Conservation (phyloP, 2,797 vertebrate species). For the Lepilemur septentrionalis region DNA sequence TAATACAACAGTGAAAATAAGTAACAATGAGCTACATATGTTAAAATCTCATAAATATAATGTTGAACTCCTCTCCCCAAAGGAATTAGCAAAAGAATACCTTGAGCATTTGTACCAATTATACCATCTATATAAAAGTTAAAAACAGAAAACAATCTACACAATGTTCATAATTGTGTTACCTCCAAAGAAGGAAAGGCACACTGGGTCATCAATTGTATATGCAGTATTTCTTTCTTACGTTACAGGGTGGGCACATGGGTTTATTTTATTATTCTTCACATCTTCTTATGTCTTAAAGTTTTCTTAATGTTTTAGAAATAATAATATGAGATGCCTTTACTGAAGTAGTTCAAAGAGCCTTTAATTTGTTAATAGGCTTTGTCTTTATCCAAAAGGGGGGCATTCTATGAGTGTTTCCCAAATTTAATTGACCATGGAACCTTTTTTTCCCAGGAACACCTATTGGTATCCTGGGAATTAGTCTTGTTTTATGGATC, state of each 20-base stretch:
- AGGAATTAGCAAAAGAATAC: neutral
- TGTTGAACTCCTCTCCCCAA: neutral
- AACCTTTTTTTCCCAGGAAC: conserved; percentile 13
- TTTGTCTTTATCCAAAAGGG: conserved; percentile 6
- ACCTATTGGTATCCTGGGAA: conserved; percentile 46
- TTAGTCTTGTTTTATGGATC: conserved; percentile 54
- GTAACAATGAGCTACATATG: neutral
- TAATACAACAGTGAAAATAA: conserved; percentile 21
- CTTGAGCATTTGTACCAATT: neutral
- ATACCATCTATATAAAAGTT: neutral
- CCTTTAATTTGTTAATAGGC: conserved; percentile 41
- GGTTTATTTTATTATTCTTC: neutral
- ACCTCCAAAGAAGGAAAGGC: neutral
- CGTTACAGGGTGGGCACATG: neutral
- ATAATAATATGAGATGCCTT: neutral
- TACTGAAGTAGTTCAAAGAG: neutral
- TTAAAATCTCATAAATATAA: conserved; percentile 2
- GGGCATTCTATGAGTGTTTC: conserved; percentile 9
- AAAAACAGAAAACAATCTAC: neutral
- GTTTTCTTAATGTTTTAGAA: neutral
- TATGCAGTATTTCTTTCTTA: neutral
- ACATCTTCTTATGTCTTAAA: neutral
- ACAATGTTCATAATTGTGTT: neutral
- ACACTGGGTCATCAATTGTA: neutral
- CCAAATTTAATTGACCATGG: conserved; percentile 57